These are phyloP conservation scores for Cettia cetti DNA, from an alignment of 2,113 vertebrate species.

Conservation along the genomic window DNA sequence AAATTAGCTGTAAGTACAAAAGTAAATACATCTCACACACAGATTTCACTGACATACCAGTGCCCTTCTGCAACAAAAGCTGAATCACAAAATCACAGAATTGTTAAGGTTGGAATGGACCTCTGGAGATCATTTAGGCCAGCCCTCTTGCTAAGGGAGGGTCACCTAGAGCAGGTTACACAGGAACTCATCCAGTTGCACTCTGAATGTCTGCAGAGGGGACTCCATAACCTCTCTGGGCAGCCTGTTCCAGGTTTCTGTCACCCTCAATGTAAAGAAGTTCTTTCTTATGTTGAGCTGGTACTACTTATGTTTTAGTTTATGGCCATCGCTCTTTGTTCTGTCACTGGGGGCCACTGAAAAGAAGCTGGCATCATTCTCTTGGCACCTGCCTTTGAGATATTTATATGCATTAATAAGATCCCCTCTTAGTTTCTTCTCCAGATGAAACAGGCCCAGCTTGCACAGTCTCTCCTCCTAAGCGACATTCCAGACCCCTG, in stretches of 20 bases:
- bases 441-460: background rate
- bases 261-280: background rate
- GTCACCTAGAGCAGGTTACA: background rate
- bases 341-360: background rate
- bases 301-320: background rate
- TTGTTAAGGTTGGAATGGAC: background rate
- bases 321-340: background rate
- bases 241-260: background rate
- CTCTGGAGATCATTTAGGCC: background rate
- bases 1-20: background rate
- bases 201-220: background rate
- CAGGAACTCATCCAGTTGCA: background rate
- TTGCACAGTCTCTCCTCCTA: background rate
- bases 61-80: background rate
- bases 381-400: fast-evolving
- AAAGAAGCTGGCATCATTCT: background rate
- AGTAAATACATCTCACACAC: background rate
- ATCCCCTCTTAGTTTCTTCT: background rate
- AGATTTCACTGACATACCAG: background rate
- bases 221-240: background rate
- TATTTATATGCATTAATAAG: background rate
- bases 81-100: background rate
- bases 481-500: background rate
- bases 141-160: background rate
- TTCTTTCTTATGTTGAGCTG: background rate